phyloP scores from a whole-genome alignment of 2,888 invertebrate species.

The Pardosa pseudoannulata region DNA sequence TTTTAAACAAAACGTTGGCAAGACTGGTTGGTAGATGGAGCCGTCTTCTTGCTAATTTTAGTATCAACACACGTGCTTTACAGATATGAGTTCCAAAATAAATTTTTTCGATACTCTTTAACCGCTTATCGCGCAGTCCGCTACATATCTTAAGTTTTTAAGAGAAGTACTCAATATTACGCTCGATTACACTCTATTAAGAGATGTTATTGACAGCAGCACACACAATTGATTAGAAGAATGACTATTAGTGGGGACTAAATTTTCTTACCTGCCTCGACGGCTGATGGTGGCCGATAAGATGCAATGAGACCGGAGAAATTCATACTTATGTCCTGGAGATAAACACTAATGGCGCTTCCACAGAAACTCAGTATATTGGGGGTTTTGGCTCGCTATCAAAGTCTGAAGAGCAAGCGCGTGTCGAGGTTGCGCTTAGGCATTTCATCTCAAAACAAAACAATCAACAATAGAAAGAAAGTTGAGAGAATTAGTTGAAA shows the following conservation, averaged over 20 bases:
- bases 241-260: too few relatives aligned
- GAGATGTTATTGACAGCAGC: too few relatives aligned
- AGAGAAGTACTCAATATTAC: neutral
- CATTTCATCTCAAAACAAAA: neutral
- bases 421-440: neutral
- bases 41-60: neutral
- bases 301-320: constrained; percentile 63
- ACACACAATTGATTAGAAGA: too few relatives aligned
- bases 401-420: neutral
- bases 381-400: neutral
- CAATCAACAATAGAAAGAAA: too few relatives aligned
- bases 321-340: constrained; percentile 40
- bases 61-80: neutral
- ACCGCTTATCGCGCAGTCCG: neutral
- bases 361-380: neutral
- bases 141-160: neutral
- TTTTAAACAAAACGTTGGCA: neutral
- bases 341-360: neutral
- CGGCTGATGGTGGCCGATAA: constrained; percentile 58
- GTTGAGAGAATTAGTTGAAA: too few relatives aligned
- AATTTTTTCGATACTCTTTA: neutral
- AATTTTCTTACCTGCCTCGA: constrained; percentile 68
- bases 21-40: neutral
- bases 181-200: too few relatives aligned
- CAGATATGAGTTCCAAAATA: constrained; percentile 6